Base-by-base conservation (phyloP, 2,113 vertebrate species). In the Passer montanus region DNA sequence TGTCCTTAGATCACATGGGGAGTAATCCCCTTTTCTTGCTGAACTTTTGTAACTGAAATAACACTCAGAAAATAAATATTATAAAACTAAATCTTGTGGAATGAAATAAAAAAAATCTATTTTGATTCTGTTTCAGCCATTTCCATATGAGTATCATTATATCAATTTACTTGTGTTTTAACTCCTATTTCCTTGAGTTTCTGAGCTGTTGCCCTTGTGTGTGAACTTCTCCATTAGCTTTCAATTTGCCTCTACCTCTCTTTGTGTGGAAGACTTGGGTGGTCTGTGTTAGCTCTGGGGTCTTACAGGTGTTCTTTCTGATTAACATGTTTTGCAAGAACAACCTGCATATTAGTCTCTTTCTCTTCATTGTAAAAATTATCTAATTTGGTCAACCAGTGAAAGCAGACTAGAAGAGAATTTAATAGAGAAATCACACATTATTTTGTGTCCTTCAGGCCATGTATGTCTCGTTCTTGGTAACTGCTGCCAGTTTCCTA, bases 391-490 rank as follows among this genome's bases (percentile, higher is more conserved):
- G 7, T 20, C 55, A 47, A 11, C 49, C n/a, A n/a, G 11, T 63
- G n/a, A 86, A 80, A 84, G 20, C 7, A 67, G 35, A 63, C 16
- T 63, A 50, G 39, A 77, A 82, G 53, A 49, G 1, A 77, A 50
- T 33, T 23, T 30, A 47, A 53, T 24, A 75, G 8, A 2, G 2
- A 3, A 30, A 70, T 35, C 50, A 67, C 7, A 46, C 10, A 44
- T 9, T 39, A 43, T 62, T 95, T 86, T 35, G 37, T 33, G 55
- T 74, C 68, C 55, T 64, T 77, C 33, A 44, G 46, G 43, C 72
- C 59, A 33, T 37, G 28, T 20, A 30, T 43, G 10, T 59, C 44
- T 90, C 0, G 0, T 3, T 26, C 49, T 55, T 75, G 37, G 23
- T 59, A 82, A 84, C 35, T 75, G 47, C 55, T 63, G n/a, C 52